Conservation (phyloP, 1,140 invertebrate genomes). For the Caerostris darwini region DNA sequence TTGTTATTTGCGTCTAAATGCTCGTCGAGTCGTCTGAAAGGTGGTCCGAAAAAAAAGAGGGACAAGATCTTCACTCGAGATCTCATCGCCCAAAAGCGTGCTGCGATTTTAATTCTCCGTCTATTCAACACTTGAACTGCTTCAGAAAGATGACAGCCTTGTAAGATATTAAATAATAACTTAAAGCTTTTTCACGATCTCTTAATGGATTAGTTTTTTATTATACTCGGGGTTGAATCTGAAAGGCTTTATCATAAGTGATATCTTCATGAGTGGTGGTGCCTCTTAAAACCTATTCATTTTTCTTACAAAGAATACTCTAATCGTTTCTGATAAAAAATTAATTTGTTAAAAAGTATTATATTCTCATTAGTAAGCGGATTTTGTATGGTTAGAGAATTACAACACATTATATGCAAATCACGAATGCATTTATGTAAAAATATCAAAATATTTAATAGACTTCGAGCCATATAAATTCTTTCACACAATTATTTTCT, state of each 20-base stretch:
- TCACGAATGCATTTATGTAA: too few species aligned
- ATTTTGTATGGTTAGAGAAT: too few species aligned
- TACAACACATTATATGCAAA: too few species aligned
- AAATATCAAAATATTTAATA: too few species aligned
- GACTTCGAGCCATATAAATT: too few species aligned
- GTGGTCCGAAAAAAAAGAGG: constrained; percentile 25
- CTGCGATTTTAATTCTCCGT: not conserved
- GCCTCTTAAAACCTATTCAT: not conserved
- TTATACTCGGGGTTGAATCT: not conserved
- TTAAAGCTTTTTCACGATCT: constrained; percentile 12
- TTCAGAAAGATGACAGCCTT: not conserved
- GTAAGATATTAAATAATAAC: not conserved
- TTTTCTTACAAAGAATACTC: too few species aligned
- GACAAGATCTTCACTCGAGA: not conserved
- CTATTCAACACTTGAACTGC: not conserved
- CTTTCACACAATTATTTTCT: too few species aligned
- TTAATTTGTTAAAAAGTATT: too few species aligned
- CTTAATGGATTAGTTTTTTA: not conserved
- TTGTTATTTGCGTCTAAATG: constrained; percentile 21
- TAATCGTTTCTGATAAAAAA: too few species aligned
- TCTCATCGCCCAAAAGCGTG: not conserved
- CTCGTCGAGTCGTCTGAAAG: not conserved
- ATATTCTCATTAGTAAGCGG: too few species aligned
- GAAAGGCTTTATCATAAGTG: not conserved
- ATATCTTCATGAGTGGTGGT: not conserved